phyloP scores from a whole-genome alignment of 2,797 vertebrate genomes.

The Myotis myotis region DNA sequence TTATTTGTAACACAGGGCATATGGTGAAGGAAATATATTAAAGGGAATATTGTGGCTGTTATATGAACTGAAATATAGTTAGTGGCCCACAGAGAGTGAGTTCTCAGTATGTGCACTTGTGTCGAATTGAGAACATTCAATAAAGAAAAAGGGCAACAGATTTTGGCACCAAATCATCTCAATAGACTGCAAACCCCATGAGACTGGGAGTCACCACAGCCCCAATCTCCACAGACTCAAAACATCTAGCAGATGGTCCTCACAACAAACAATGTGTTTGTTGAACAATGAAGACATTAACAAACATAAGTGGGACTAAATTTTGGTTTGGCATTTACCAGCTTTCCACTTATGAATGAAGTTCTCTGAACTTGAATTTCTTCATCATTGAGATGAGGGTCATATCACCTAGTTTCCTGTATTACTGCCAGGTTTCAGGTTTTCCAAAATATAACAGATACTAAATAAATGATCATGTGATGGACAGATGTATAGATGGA shows the following conservation, averaged over 20 bases:
- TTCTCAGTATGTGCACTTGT: neutral
- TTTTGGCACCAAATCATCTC: neutral
- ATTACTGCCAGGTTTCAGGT: neutral
- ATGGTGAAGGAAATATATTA: neutral
- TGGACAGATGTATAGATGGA: neutral
- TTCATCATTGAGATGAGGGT: neutral
- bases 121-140: neutral
- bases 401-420: neutral
- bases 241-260: neutral
- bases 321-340: neutral
- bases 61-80: neutral
- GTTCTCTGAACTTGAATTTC: neutral
- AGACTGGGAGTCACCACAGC: neutral
- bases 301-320: neutral
- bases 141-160: neutral
- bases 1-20: neutral
- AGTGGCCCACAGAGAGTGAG: too few species aligned
- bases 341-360: neutral
- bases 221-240: neutral
- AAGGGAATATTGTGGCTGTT: neutral
- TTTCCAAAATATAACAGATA: neutral
- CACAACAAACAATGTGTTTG: neutral
- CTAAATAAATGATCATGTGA: neutral
- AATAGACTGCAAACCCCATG: neutral
- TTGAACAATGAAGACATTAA: neutral